A percentile compares a stretch with the other conserved stretches of the same genome.
phyloP scores from a whole-genome alignment of 2,113 vertebrate species.

The Hemichromis elongatus region DNA sequence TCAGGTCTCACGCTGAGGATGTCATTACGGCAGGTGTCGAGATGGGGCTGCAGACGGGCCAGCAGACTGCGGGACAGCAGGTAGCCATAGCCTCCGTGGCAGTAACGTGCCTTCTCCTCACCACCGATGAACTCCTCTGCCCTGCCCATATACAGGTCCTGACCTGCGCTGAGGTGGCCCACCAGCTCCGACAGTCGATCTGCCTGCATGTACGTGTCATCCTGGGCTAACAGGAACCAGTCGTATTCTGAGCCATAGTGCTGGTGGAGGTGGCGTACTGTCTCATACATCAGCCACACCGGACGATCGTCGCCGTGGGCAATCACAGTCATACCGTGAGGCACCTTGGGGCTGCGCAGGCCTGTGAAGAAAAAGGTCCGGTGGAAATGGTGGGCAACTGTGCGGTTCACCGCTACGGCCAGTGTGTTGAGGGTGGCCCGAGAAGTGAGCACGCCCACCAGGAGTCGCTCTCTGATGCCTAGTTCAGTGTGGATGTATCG shows the following conservation, averaged over 20 bases:
- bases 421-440: conserved; percentile 84
- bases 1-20: conserved; percentile 93
- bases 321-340: conserved; percentile 88
- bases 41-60: conserved; percentile 81
- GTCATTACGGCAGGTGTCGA: conserved; percentile 91
- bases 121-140: conserved; percentile 93
- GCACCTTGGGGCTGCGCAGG: conserved; percentile 84
- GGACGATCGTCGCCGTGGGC: conserved; percentile 91
- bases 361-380: conserved; percentile 90
- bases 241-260: conserved; percentile 89
- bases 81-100: conserved; percentile 93
- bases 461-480: conserved; percentile 90
- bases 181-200: conserved; percentile 83
- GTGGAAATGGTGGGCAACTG: conserved; percentile 87
- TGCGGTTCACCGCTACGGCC: conserved; percentile 93
- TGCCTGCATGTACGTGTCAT: conserved; percentile 89
- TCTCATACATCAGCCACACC: conserved; percentile 98
- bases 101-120: conserved; percentile 87
- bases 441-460: conserved; percentile 89
- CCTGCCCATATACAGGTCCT: conserved; percentile 88
- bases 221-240: conserved; percentile 95
- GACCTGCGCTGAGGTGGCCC: conserved; percentile 86
- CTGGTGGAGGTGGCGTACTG: conserved; percentile 84
- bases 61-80: conserved; percentile 89
- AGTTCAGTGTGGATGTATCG: conserved; percentile 95